Evolutionary conservation across 2,888 invertebrate species (phyloP).

Genomic region (Leptopilina drosophilae): DNA sequence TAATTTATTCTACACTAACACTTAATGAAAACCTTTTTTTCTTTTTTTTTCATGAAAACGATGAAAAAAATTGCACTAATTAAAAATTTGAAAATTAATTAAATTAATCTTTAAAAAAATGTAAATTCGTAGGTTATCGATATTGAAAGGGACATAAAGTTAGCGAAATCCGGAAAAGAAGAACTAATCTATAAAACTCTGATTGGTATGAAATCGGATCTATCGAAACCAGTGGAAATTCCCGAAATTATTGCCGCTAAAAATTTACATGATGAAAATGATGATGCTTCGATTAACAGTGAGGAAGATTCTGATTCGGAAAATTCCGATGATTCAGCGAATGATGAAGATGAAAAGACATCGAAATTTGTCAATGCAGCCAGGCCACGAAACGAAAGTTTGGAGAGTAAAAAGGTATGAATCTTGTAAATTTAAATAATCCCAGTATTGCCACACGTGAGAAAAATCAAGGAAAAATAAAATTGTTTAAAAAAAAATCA

Average conservation of each 20-base stretch:
- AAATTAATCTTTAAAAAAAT: no score
- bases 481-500: no score
- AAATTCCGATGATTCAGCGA: constrained; percentile 45
- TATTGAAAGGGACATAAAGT: constrained; percentile 90
- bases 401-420: constrained; percentile 84
- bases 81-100: no score
- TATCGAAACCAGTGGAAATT: constrained; percentile 84
- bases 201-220: constrained; percentile 88
- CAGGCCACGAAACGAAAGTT: constrained; percentile 88
- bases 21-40: not conserved
- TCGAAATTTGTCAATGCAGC: constrained; percentile 82
- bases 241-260: constrained; percentile 81
- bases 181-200: constrained; percentile 92
- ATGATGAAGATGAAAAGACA: constrained; percentile 64
- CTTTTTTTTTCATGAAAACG: not conserved
- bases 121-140: constrained; percentile 83
- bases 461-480: no score
- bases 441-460: no score
- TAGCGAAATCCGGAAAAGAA: constrained; percentile 86
- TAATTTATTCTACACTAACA: not conserved
- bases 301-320: constrained; percentile 62
- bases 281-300: constrained; percentile 69
- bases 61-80: no score
- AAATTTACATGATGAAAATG: constrained; percentile 69
- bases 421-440: not conserved